Conservation (phyloP, 2,888 invertebrate genomes). For the Ceramica pisi region DNA sequence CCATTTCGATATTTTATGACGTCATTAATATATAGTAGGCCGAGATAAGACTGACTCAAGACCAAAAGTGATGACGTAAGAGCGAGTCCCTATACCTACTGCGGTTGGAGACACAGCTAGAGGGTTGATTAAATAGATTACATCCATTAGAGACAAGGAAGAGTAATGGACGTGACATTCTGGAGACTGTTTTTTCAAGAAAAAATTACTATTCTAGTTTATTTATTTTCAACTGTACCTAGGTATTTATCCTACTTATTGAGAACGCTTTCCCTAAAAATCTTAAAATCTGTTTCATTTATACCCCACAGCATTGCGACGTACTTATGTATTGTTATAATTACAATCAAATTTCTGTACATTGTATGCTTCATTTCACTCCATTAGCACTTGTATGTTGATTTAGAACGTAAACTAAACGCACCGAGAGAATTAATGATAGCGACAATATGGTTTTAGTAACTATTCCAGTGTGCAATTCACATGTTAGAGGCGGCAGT, state of each 20-base stretch:
- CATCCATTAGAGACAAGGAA: slow-evolving; percentile 29
- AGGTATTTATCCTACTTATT: no score
- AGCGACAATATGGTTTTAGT: slow-evolving; percentile 76
- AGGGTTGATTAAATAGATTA: slow-evolving; percentile 39
- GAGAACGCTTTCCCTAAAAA: not conserved
- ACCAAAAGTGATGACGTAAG: slow-evolving; percentile 14
- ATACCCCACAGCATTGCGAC: not conserved
- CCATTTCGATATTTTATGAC: slow-evolving; percentile 35
- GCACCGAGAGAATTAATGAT: slow-evolving; percentile 80
- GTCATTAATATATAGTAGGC: slow-evolving; percentile 24
- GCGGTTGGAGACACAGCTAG: slow-evolving; percentile 6
- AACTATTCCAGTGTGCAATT: slow-evolving; percentile 79
- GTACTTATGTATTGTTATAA: slow-evolving; percentile 34
- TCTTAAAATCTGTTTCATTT: slow-evolving; percentile 3
- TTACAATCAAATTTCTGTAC: slow-evolving; percentile 55
- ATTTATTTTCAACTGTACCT: slow-evolving; percentile 3
- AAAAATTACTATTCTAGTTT: not conserved
- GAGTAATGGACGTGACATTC: slow-evolving; percentile 4
- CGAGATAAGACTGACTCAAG: slow-evolving; percentile 20
- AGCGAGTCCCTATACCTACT: not conserved
- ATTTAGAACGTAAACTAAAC: slow-evolving; percentile 81
- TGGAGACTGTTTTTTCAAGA: not conserved
- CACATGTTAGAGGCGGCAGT: slow-evolving; percentile 77
- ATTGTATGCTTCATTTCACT: slow-evolving; percentile 78
- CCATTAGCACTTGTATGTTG: slow-evolving; percentile 83